Evolutionary conservation across 2,888 invertebrate species (phyloP), one percentile per base, ranked within the genome.

Genomic region (Pegoplata infirma): DNA sequence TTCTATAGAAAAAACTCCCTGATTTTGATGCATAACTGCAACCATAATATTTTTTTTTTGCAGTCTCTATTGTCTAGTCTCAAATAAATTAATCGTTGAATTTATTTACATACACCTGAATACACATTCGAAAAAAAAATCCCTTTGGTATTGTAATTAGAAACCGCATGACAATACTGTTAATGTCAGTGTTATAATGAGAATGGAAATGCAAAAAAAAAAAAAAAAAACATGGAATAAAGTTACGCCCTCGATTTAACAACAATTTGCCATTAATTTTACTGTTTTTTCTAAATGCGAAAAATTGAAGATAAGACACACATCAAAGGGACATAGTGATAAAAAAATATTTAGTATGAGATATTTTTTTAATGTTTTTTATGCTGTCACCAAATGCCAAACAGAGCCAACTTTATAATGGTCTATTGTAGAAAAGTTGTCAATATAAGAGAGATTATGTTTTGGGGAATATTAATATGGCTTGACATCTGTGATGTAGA

Each of bases 241-340:
- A 59, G 67, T 67, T 75, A 79, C 79, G 67, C 71, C 79, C 75
- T 69, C 71, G 58, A 67, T 79, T 79, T 47, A 79, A 46, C 67
- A 51, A 75, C 75, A 75, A 67, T 79, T 61, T 44, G 49, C 21
- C 21, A 58, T 67, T 56, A 79, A 79, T 67, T 67, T 32, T 2
- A 63, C 67, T 51, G 14, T 56, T 58, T 44, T n/a, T n/a, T n/a
- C n/a, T 49, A 14, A 55, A n/a, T n/a, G 3, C 8, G 8, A 28
- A 10, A 23, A 40, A 16, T 23, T 16, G n/a, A 25, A 51, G 8
- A 3, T n/a, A 23, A 49, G 17, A 21, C 55, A 46, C 40, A 64
- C 69, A 69, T 74, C 74, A 78, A 78, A 74, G 66, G 32, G 17
- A 4, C 19, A n/a, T n/a, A 51, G 6, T 7, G 23, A 21, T 59